Base-by-base conservation (phyloP, 2,888 invertebrate genomes). In the Aphodius granarius region DNA sequence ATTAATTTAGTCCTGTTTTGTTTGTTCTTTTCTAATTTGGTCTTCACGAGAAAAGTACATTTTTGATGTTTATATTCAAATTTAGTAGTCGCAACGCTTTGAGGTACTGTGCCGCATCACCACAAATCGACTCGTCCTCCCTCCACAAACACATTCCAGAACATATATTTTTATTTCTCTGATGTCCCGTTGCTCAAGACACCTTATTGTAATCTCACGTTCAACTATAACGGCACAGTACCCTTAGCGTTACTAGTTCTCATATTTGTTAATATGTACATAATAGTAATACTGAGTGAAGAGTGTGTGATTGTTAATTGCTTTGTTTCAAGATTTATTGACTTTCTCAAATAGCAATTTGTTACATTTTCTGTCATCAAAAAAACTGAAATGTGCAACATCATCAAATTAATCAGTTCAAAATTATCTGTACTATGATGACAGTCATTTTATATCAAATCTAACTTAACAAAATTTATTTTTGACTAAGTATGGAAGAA, bases 241-340 rank as follows among this genome's bases (percentile, higher is more conserved):
- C 72, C 66, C 72, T 72, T 75, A 72, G 66, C 66, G 71, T 21
- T 21, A 20, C 21, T 75, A 72, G 75, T 80, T 78, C 77, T 81
- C 77, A 77, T 81, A 79, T 81, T 87, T 81, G 89, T 89, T 84
- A 84, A 84, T 85, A 85, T 85, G 85, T 85, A 84, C 79, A 81
- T 80, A 84, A 68, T 68, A 68, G 68, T 68, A 20, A 68, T 20
- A 68, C 43, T 43, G n/a, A n/a, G n/a, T 43, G 13, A 43, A 43
- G 43, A 43, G 13, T 43, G n/a, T 13, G 13, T 13, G 43, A 3
- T 43, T 13, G 43, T 43, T 13, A 43, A n/a, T n/a, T n/a, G n/a
- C n/a, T 43, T 43, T 43, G 43, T 43, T 3, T 43, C 43, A 43
- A 43, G 13, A 43, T 43, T 43, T 43, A 43, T 43, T 43, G 43